Conservation (phyloP, 92 coral and sea anemone species). For the Palythoa heliodiscus region DNA sequence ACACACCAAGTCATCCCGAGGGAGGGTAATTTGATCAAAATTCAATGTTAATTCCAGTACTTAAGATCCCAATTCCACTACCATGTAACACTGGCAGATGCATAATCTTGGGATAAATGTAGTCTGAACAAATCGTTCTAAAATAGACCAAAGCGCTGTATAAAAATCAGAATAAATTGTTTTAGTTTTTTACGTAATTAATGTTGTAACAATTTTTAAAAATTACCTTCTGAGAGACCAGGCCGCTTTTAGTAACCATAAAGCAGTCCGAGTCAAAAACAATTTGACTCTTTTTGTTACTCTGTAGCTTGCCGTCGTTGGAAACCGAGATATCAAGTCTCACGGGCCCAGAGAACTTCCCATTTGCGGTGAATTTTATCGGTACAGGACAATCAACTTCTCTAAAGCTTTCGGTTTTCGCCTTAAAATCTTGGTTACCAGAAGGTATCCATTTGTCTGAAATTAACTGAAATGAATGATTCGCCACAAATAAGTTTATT, state of each 20-base stretch:
- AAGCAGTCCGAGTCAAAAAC: slow-evolving; percentile 34
- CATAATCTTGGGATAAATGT: too few species aligned
- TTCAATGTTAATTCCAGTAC: too few species aligned
- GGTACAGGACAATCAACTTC: slow-evolving; percentile 32
- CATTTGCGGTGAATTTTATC: neutral
- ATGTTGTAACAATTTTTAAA: neutral
- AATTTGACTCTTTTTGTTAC: slow-evolving; percentile 29
- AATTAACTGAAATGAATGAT: neutral
- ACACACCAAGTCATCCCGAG: too few species aligned
- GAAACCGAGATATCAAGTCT: slow-evolving; percentile 35
- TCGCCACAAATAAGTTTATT: too few species aligned
- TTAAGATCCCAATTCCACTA: too few species aligned
- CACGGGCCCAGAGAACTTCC: slow-evolving; percentile 42
- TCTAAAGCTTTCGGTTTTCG: slow-evolving; percentile 11
- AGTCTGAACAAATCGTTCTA: too few species aligned
- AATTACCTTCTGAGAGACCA: slow-evolving; percentile 28
- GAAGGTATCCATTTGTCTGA: slow-evolving; percentile 27
- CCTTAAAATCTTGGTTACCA: slow-evolving; percentile 19
- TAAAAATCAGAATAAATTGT: too few species aligned
- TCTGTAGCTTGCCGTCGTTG: slow-evolving; percentile 35
- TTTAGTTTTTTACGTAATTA: too few species aligned
- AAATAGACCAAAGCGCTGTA: too few species aligned
- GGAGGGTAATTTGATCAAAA: too few species aligned
- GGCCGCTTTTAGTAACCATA: neutral
- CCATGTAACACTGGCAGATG: too few species aligned